These are phyloP conservation scores for Diplolepis rosae DNA, from an alignment of 2,888 invertebrate species.

Conservation along the genomic window DNA sequence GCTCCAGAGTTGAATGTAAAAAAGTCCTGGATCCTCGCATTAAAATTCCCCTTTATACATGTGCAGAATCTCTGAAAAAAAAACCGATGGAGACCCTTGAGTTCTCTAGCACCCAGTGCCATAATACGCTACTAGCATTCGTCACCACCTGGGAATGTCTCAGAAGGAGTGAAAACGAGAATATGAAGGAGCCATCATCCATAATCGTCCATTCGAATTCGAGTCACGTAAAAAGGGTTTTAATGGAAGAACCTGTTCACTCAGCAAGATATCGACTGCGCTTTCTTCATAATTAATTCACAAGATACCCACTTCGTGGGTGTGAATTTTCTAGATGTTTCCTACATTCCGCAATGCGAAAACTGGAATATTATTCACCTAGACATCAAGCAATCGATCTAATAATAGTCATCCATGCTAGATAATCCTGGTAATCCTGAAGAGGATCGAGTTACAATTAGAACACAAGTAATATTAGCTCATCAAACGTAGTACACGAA, in stretches of 20 bases:
- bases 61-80: conserved; percentile 24
- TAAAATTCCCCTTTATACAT: conserved; percentile 32
- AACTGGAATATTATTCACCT: neutral
- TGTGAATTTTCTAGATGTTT: neutral
- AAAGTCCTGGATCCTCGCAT: conserved; percentile 32
- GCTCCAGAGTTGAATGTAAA: conserved; percentile 12
- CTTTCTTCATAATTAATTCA: conserved; percentile 26
- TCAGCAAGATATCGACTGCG: conserved; percentile 16
- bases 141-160: conserved; percentile 28
- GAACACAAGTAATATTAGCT: neutral
- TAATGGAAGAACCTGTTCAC: conserved; percentile 27
- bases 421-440: neutral
- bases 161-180: conserved; percentile 19
- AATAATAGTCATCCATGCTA: neutral
- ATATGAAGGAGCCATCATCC: conserved; percentile 22
- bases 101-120: neutral
- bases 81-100: conserved; percentile 27
- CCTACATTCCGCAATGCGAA: neutral
- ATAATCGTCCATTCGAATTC: conserved; percentile 23
- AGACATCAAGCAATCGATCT: neutral
- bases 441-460: neutral
- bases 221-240: conserved; percentile 29
- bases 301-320: conserved; percentile 1
- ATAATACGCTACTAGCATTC: conserved; percentile 42
- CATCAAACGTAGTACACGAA: conserved; percentile 7